Percentiles rank a stretch among this genome's conserved stretches.
phyloP scores from a whole-genome alignment of 2,113 vertebrate species.

The Atlantisia rogersi region DNA sequence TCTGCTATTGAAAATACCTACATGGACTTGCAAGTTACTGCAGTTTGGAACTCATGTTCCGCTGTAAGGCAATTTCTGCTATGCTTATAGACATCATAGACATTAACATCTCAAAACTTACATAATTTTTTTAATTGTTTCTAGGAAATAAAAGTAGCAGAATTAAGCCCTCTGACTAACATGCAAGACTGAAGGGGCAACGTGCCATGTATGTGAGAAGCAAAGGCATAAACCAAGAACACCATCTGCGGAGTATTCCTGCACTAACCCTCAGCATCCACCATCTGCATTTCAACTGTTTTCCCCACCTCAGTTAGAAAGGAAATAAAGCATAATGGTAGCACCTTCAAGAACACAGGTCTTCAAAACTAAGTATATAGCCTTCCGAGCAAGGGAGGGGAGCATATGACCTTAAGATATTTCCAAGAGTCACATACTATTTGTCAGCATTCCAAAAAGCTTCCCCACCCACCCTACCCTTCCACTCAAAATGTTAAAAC shows the following conservation, averaged over 20 bases:
- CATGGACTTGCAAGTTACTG: background rate
- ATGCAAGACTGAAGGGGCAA: background rate
- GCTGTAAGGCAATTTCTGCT: background rate
- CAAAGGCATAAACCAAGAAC: background rate
- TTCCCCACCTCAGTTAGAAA: background rate
- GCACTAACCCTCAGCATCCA: background rate
- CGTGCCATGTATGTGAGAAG: rapidly evolving
- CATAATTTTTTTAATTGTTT: background rate
- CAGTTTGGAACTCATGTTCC: background rate
- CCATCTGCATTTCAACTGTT: background rate
- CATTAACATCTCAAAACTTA: background rate
- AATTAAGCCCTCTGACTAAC: background rate
- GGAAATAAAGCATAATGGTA: background rate
- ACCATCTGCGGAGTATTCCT: background rate
- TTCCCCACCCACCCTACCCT: background rate
- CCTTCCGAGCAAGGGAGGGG: background rate
- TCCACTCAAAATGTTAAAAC: conserved; percentile 28
- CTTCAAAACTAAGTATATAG: background rate
- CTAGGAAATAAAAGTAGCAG: background rate
- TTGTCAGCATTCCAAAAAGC: background rate
- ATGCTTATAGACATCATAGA: background rate
- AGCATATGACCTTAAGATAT: background rate
- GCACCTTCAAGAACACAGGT: background rate
- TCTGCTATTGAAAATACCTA: background rate
- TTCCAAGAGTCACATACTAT: conserved; percentile 29